Percentiles rank a stretch among this genome's conserved stretches.
Evolutionary conservation across 2,888 invertebrate species (phyloP).

Genomic region (Chrysolina oricalcia): DNA sequence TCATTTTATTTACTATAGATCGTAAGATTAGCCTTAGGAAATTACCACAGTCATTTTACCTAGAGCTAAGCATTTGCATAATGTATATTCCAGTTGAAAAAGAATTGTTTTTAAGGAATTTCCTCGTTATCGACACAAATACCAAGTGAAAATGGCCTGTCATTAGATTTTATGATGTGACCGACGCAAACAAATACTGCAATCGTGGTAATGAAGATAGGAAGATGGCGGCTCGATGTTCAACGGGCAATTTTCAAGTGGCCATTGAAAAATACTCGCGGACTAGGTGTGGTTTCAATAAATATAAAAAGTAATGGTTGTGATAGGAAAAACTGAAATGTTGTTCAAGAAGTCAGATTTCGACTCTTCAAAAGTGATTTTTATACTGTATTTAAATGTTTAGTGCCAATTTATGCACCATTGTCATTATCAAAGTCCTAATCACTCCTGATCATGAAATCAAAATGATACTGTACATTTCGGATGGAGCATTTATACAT

Average conservation of each 20-base stretch:
- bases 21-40: constrained; percentile 37
- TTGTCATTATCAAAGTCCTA: too few species aligned
- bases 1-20: constrained; percentile 44
- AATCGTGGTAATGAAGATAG: not conserved
- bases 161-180: constrained; percentile 19
- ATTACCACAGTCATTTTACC: constrained; percentile 38
- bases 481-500: too few species aligned
- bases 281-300: too few species aligned
- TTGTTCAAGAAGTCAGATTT: too few species aligned
- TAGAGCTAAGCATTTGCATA: constrained; percentile 39
- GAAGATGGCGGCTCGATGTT: not conserved
- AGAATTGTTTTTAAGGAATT: constrained; percentile 22
- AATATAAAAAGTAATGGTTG: too few species aligned
- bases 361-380: too few species aligned
- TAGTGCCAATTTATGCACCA: too few species aligned
- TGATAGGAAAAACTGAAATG: too few species aligned
- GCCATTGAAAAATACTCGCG: not conserved
- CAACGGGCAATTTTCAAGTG: not conserved
- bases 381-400: too few species aligned
- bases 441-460: too few species aligned
- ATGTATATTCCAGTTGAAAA: constrained; percentile 27
- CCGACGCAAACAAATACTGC: not conserved
- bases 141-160: constrained; percentile 28
- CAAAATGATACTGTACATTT: too few species aligned
- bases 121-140: constrained; percentile 29